phyloP scores from a whole-genome alignment of 2,797 vertebrate genomes.

The Hyperoplus immaculatus region DNA sequence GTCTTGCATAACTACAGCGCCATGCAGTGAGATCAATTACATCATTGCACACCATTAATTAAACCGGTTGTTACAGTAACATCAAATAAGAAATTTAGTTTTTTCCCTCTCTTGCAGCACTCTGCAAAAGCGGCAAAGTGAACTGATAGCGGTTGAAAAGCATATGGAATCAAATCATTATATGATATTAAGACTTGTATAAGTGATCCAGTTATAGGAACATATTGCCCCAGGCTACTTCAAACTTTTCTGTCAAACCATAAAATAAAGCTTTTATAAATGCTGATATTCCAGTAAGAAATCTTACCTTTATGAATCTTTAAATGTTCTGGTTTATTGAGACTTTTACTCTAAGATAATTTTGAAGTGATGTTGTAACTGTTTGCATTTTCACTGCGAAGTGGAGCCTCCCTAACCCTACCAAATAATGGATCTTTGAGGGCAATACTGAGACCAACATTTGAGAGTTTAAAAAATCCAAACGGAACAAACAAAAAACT shows the following conservation, averaged over 20 bases:
- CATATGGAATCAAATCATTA: neutral
- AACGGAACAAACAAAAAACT: neutral
- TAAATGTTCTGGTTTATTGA: neutral
- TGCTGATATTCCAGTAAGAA: neutral
- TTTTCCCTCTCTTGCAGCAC: neutral
- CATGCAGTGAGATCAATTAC: slow-evolving; percentile 16
- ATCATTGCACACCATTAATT: neutral
- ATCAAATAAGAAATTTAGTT: neutral
- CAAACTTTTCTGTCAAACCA: neutral
- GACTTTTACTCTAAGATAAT: neutral
- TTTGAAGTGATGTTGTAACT: neutral
- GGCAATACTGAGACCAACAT: neutral
- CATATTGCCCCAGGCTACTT: neutral
- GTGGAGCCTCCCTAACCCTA: neutral
- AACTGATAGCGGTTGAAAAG: too few species aligned
- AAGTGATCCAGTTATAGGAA: neutral
- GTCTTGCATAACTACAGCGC: slow-evolving; percentile 43
- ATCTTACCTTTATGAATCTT: neutral
- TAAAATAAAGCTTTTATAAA: too few species aligned
- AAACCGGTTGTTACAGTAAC: neutral
- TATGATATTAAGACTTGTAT: neutral
- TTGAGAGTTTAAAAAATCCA: neutral
- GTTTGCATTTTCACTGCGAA: neutral
- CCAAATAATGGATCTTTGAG: neutral
- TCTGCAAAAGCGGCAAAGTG: neutral